Percentiles rank a stretch among this genome's conserved stretches.
Evolutionary conservation across 1,140 invertebrate genomes (phyloP).

Genomic region (Matsumurasca onukii): DNA sequence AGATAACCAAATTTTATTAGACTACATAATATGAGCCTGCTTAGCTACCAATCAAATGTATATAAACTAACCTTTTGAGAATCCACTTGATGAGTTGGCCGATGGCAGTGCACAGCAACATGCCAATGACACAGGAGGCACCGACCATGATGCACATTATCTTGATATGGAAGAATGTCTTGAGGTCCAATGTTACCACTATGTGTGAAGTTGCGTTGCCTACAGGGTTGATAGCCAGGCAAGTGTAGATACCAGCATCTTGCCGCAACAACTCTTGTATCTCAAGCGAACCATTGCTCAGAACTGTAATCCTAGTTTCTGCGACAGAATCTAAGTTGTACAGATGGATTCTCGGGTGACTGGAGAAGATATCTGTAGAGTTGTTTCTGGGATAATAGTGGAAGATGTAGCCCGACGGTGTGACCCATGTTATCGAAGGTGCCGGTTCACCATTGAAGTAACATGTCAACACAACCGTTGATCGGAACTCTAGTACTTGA

Average conservation of each 20-base stretch:
- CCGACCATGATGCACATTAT: constrained; percentile 82
- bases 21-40: no score
- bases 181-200: constrained; percentile 74
- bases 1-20: no score
- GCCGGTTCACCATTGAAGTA: constrained; percentile 71
- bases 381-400: constrained; percentile 72
- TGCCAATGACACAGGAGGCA: constrained; percentile 70
- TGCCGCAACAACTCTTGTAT: constrained; percentile 65
- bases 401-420: constrained; percentile 65
- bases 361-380: constrained; percentile 61
- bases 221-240: constrained; percentile 79
- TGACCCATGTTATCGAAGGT: constrained; percentile 84
- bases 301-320: constrained; percentile 49
- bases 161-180: constrained; percentile 78
- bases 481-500: constrained; percentile 60
- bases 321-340: constrained; percentile 47
- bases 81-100: constrained; percentile 72
- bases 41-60: no score
- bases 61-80: constrained; percentile 69
- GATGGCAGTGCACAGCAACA: constrained; percentile 75
- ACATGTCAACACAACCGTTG: constrained; percentile 73
- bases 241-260: constrained; percentile 86
- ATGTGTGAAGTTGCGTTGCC: constrained; percentile 73
- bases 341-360: constrained; percentile 63
- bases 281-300: constrained; percentile 67